Evolutionary conservation across 2,888 invertebrate genomes (phyloP).

Genomic region (Agonopterix alstromeriana): DNA sequence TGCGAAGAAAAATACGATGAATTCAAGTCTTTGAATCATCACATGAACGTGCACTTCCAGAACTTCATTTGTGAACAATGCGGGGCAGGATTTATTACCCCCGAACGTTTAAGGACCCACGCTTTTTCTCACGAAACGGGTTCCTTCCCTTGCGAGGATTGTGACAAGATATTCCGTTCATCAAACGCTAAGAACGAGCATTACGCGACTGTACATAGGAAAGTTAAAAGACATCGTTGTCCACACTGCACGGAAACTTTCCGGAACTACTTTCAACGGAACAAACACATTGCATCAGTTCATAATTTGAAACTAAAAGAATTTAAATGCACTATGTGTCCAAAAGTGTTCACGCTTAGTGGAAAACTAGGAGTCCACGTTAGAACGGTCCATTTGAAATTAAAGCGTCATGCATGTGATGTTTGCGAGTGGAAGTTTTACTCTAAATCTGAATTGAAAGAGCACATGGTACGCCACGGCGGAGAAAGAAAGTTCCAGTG

Average conservation of each 20-base stretch:
- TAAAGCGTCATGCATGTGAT: constrained; percentile 59
- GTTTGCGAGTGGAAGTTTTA: constrained; percentile 74
- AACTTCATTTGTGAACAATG: constrained; percentile 66
- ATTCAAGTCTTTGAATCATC: constrained; percentile 58
- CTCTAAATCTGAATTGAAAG: constrained; percentile 69
- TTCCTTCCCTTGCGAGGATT: constrained; percentile 55
- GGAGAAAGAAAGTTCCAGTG: constrained; percentile 71
- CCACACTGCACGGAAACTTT: constrained; percentile 59
- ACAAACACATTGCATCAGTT: constrained; percentile 49
- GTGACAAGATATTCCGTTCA: constrained; percentile 68
- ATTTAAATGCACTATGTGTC: constrained; percentile 56
- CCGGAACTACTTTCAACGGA: constrained; percentile 60
- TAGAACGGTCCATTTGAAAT: constrained; percentile 58
- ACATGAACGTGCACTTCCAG: constrained; percentile 65
- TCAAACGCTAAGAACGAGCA: constrained; percentile 65
- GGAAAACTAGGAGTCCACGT: constrained; percentile 57
- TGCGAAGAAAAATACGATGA: constrained; percentile 47
- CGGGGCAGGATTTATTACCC: constrained; percentile 59
- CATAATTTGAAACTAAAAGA: constrained; percentile 61
- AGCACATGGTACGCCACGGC: constrained; percentile 71
- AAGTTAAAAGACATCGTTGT: constrained; percentile 56
- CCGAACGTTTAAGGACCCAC: constrained; percentile 51
- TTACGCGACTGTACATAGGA: constrained; percentile 65
- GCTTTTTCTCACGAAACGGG: constrained; percentile 55
- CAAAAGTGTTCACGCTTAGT: constrained; percentile 53